These are phyloP conservation scores for Bubo blakistoni DNA, from an alignment of 2,113 vertebrate genomes.

Conservation along the genomic window DNA sequence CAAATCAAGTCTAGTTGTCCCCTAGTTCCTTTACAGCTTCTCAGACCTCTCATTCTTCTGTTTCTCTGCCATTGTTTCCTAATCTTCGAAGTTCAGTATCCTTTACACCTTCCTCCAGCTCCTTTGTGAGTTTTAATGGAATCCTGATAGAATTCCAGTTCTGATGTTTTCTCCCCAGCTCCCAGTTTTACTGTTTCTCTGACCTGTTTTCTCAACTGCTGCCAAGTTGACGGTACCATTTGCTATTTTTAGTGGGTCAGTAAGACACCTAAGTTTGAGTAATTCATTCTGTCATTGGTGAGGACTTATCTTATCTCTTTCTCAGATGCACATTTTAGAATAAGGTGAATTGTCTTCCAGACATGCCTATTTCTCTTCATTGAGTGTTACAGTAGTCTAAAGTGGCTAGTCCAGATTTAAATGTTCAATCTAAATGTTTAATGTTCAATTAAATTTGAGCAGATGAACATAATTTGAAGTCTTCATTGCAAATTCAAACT, in stretches of 20 bases:
- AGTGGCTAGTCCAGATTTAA: background rate
- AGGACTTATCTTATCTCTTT: background rate
- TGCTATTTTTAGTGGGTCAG: background rate
- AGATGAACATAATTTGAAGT: background rate
- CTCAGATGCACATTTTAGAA: background rate
- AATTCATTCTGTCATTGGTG: background rate
- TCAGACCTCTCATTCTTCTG: background rate
- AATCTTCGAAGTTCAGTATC: background rate
- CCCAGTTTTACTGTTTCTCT: background rate
- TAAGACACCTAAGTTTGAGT: background rate
- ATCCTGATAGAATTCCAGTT: background rate
- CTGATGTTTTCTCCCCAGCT: background rate
- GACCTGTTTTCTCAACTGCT: background rate
- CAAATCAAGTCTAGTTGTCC: background rate
- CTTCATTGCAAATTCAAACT: background rate
- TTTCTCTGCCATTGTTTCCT: background rate
- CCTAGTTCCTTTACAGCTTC: background rate
- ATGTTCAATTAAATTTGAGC: background rate
- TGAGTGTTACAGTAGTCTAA: background rate
- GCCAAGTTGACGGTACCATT: background rate
- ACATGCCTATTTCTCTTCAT: background rate
- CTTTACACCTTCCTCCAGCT: background rate
- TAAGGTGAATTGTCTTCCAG: background rate
- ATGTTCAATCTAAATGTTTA: slow-evolving; percentile 4
- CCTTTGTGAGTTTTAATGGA: background rate